Evolutionary conservation across 2,797 vertebrate genomes (phyloP).

Genomic region (Cirrhinus molitorella): DNA sequence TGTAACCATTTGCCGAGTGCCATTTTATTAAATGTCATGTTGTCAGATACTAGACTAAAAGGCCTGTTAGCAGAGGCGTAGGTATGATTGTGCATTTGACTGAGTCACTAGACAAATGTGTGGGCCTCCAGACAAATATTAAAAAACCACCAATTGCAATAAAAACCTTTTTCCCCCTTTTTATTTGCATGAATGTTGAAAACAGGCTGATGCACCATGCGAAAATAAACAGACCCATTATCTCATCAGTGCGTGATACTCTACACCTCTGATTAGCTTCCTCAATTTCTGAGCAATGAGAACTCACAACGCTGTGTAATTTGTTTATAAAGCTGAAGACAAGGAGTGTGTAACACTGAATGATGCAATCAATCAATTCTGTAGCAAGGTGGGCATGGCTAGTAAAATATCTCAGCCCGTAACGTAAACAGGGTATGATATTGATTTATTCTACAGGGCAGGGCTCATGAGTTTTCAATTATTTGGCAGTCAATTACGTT

Average conservation of each 20-base stretch:
- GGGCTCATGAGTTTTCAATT: conserved; percentile 10
- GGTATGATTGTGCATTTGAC: conserved; percentile 7
- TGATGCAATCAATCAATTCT: background rate
- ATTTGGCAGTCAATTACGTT: conserved; percentile 8
- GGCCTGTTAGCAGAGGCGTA: background rate
- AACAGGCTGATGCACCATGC: background rate
- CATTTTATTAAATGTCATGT: background rate
- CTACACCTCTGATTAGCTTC: background rate
- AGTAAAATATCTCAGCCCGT: conserved; percentile 4
- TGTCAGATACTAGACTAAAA: conserved; percentile 6
- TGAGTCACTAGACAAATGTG: conserved; percentile 4
- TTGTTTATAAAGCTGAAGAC: background rate
- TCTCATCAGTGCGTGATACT: background rate
- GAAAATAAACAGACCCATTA: background rate
- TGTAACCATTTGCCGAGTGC: background rate
- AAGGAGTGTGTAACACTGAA: background rate
- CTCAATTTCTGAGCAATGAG: background rate
- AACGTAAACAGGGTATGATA: background rate
- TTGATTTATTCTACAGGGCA: conserved; percentile 6
- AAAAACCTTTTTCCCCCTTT: background rate
- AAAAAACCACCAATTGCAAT: background rate
- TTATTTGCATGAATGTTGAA: conserved; percentile 16
- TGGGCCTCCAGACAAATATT: conserved; percentile 10
- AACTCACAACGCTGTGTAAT: background rate
- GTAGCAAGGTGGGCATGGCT: background rate